A percentile compares a stretch with the other conserved stretches of the same genome.
These are phyloP conservation scores for Euplexia lucipara DNA, from an alignment of 2,888 invertebrate genomes.

Conservation along the genomic window DNA sequence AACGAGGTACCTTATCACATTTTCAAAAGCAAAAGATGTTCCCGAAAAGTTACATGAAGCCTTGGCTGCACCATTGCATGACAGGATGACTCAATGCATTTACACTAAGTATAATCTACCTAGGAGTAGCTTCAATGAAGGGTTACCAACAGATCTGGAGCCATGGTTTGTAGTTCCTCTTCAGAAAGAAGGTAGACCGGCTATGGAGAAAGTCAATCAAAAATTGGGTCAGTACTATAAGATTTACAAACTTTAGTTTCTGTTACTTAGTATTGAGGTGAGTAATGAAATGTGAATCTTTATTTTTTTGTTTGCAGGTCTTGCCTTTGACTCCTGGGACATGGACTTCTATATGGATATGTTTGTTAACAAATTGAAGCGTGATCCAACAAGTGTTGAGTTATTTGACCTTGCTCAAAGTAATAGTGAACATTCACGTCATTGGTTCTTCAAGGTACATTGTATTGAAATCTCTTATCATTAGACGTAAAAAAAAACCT, in stretches of 20 bases:
- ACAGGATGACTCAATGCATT: slow-evolving; percentile 98
- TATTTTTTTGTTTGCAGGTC: slow-evolving; percentile 87
- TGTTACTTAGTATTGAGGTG: not conserved
- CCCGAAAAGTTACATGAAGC: slow-evolving; percentile 80
- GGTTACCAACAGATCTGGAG: slow-evolving; percentile 92
- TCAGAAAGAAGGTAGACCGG: slow-evolving; percentile 93
- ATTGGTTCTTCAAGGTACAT: slow-evolving; percentile 98
- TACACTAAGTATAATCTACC: slow-evolving; percentile 93
- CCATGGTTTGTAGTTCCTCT: slow-evolving; percentile 96
- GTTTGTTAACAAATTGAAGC: slow-evolving; percentile 95
- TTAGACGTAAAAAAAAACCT: slow-evolving; percentile 1
- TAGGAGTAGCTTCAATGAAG: slow-evolving; percentile 92
- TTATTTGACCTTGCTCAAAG: slow-evolving; percentile 99
- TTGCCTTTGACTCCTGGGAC: slow-evolving; percentile 98
- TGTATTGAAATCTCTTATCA: slow-evolving; percentile 46
- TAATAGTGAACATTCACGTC: slow-evolving; percentile 99
- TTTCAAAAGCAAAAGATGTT: slow-evolving; percentile 79
- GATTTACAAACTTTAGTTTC: not conserved
- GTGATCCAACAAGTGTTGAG: slow-evolving; percentile 99
- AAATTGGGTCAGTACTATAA: slow-evolving; percentile 91
- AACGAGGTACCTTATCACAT: slow-evolving; percentile 93
- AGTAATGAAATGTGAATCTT: not conserved
- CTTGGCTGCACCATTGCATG: slow-evolving; percentile 93
- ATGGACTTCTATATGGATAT: slow-evolving; percentile 97
- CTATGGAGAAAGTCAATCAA: slow-evolving; percentile 95